Conservation (phyloP, 2,113 vertebrate genomes). For the Neoarius graeffei region DNA sequence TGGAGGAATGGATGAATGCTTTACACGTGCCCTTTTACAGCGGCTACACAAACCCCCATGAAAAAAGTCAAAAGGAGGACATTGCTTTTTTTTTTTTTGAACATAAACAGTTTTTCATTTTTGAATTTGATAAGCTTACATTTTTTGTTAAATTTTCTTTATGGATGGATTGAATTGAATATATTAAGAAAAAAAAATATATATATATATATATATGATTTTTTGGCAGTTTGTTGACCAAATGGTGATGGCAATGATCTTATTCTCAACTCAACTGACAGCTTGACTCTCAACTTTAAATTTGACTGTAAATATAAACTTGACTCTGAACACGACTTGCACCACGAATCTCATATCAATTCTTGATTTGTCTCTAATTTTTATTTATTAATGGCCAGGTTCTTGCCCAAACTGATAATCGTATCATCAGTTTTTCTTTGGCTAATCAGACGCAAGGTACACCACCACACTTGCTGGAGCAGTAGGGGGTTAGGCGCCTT, state of each 20-base stretch:
- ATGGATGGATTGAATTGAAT: neutral
- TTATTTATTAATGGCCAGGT: no score
- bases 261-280: neutral
- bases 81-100: neutral
- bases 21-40: neutral
- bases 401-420: no score
- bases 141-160: no score
- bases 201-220: no score
- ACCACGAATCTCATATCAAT: neutral
- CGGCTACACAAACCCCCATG: neutral
- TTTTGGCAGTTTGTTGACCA: neutral
- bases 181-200: neutral
- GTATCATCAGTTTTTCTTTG: no score
- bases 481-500: no score
- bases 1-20: neutral
- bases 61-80: neutral
- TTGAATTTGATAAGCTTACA: neutral
- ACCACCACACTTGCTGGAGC: no score
- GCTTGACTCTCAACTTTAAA: neutral
- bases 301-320: neutral
- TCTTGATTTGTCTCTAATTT: no score
- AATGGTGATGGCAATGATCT: neutral
- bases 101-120: neutral
- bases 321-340: neutral
- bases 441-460: no score